Evolutionary conservation across 2,888 invertebrate genomes (phyloP).

Genomic region (Lymantria monacha): DNA sequence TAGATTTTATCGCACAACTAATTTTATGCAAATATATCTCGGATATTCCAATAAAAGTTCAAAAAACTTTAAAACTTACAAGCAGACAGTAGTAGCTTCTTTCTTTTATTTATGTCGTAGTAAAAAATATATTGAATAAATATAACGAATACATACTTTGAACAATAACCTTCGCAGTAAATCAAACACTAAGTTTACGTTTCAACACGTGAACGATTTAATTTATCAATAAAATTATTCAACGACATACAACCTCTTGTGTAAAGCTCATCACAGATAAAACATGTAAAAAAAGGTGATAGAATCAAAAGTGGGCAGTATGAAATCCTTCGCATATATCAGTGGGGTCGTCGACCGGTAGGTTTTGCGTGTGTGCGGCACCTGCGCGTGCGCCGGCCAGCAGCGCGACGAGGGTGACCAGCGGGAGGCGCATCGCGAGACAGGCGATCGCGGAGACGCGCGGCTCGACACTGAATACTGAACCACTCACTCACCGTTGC

Average conservation of each 20-base stretch:
- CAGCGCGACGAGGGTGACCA: slow-evolving; percentile 42
- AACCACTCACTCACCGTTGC: too few species aligned
- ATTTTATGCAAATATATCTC: neutral
- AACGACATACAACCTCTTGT: neutral
- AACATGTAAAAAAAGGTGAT: slow-evolving; percentile 21
- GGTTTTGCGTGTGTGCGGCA: slow-evolving; percentile 53
- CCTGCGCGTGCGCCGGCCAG: slow-evolving; percentile 46
- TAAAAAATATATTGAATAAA: neutral
- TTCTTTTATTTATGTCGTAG: neutral
- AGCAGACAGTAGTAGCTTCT: neutral
- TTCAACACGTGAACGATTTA: neutral
- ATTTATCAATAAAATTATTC: neutral
- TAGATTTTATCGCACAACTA: too few species aligned
- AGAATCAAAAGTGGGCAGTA: slow-evolving; percentile 32
- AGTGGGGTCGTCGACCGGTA: slow-evolving; percentile 69
- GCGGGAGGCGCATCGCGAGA: slow-evolving; percentile 33
- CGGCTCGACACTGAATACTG: slow-evolving; percentile 38
- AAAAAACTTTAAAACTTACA: neutral
- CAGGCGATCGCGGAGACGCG: slow-evolving; percentile 35
- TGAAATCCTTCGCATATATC: slow-evolving; percentile 50
- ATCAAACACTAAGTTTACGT: neutral
- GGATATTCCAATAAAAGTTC: neutral
- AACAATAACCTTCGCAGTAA: neutral
- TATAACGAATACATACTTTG: slow-evolving; percentile 1
- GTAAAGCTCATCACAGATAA: neutral